phyloP scores from a whole-genome alignment of 2,888 invertebrate genomes.

The Formica aserva region DNA sequence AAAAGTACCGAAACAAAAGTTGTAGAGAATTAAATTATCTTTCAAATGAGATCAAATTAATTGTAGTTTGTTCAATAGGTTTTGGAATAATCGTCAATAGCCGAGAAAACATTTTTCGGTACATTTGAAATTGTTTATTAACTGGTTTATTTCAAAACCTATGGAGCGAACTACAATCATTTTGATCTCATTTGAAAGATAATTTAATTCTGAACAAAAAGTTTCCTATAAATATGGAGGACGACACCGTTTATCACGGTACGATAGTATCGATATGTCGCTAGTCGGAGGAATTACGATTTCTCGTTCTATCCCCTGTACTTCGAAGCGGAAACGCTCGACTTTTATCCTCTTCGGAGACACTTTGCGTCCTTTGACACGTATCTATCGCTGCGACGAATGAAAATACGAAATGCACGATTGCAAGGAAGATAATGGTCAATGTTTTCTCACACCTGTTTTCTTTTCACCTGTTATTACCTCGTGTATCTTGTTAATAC shows the following conservation, averaged over 20 bases:
- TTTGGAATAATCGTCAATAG: too few species aligned
- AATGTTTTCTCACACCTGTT: background rate
- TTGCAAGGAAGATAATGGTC: background rate
- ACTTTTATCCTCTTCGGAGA: constrained; percentile 30
- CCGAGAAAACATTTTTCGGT: too few species aligned
- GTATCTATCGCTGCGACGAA: background rate
- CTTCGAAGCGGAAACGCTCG: constrained; percentile 29
- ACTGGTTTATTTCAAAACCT: too few species aligned
- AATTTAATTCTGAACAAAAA: too few species aligned
- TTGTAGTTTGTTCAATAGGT: too few species aligned
- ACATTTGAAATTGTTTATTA: too few species aligned
- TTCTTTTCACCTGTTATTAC: background rate
- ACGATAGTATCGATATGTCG: constrained; percentile 66
- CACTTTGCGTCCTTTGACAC: background rate
- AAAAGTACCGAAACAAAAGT: too few species aligned
- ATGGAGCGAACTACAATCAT: too few species aligned
- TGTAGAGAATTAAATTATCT: too few species aligned
- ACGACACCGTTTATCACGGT: constrained; percentile 67
- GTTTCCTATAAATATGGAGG: constrained; percentile 18
- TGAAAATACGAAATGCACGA: constrained; percentile 3
- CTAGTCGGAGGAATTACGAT: constrained; percentile 56
- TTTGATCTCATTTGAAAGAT: too few species aligned
- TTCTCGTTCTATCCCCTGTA: constrained; percentile 30
- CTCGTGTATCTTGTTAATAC: background rate
- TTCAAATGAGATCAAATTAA: too few species aligned